Conservation (phyloP, 2,797 vertebrate species). For the Chelonia mydas region DNA sequence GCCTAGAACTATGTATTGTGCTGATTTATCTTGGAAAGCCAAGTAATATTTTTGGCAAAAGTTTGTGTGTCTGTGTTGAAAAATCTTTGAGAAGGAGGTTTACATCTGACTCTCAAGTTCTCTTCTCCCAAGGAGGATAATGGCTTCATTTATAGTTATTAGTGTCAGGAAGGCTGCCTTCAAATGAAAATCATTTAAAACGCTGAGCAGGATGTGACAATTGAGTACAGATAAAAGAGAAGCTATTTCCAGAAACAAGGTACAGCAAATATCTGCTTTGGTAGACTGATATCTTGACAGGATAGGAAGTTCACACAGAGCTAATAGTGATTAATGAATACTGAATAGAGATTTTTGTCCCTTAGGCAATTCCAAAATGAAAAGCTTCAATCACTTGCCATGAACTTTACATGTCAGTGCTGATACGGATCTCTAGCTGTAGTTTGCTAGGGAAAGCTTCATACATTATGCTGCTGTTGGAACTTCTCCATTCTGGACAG, state of each 20-base stretch:
- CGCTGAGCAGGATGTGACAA: neutral
- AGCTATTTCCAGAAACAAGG: neutral
- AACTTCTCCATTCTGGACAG: neutral
- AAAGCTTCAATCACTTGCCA: neutral
- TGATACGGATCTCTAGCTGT: constrained; percentile 7
- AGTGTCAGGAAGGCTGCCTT: constrained; percentile 26
- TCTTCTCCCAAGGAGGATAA: constrained; percentile 29
- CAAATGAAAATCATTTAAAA: constrained; percentile 7
- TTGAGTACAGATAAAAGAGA: neutral
- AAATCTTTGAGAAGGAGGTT: constrained; percentile 33
- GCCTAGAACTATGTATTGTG: neutral
- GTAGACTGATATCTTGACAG: neutral
- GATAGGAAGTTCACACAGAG: neutral
- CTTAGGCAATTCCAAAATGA: neutral
- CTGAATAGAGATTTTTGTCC: neutral
- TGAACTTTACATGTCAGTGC: neutral
- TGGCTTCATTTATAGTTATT: constrained; percentile 37
- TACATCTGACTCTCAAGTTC: constrained; percentile 16
- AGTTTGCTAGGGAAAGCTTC: neutral
- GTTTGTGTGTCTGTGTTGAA: neutral
- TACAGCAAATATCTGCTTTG: neutral
- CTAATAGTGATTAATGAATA: neutral
- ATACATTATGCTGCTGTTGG: constrained; percentile 4
- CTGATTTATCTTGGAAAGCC: constrained; percentile 34
- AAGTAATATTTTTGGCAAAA: constrained; percentile 35